Evolutionary conservation across 2,113 vertebrate species (phyloP), one percentile per base, ranked within the genome.

Genomic region (Verasper variegatus): DNA sequence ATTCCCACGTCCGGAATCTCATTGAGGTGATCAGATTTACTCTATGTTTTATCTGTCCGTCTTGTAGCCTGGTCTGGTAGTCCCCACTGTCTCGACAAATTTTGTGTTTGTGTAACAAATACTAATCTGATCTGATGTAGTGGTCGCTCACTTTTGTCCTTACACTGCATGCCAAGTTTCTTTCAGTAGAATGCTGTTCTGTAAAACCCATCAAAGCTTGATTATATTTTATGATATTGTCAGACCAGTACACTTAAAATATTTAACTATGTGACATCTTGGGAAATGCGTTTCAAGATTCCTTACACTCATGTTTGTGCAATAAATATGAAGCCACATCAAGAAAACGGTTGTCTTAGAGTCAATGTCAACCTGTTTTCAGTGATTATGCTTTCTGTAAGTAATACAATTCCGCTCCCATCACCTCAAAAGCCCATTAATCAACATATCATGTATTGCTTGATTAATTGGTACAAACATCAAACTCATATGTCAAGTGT

Each of bases 21-120:
- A 95, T 95, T 89, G 95, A 96, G 96, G 94, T 94, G 95, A 96
- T 93, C 95, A 82, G 81, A 93, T 91, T 88, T 95, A 92, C 86
- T 86, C 84, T 49, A 67, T 89, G 88, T 88, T 81, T 56, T 86
- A 78, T 68, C 51, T 71, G 81, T 81, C 24, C 54, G 72, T 79
- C 74, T 77, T n/a, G 17, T 85, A 84, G 79, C 83, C 51, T 57
- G 47, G 81, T 91, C 84, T 66, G 17, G 79, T 90, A 91, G 84
- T 79, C 71, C 82, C 35, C 23, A 10, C 27, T 66, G 69, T 85
- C 84, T 72, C 62, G 1, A 66, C 49, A 59, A 45, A 70, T 60
- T n/a, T n/a, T 79, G 7, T 20, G 68, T 72, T 57, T 23, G 64
- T 35, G 59, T 87, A 79, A 87, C 85, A 64, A 74, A 68, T 62